Evolutionary conservation across 53 echinoderm and acorn worm species (phyloP), one percentile per base, ranked within the genome.

Genomic region (Apostichopus leukothele): DNA sequence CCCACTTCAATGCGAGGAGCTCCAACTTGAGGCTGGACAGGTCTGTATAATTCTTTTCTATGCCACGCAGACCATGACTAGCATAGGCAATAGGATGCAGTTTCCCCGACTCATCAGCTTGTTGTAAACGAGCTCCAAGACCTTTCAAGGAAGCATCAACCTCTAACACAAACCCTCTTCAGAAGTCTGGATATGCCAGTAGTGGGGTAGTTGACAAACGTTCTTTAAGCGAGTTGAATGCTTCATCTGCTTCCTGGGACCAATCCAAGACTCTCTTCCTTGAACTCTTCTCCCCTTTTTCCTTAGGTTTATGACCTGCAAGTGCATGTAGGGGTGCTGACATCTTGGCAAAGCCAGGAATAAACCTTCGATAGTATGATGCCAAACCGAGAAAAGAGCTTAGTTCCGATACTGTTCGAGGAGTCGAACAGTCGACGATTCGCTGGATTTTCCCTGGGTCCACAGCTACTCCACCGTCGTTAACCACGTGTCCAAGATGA

Each of bases 401-500:
- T 1, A 93, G 25, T 53, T 93, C 91, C 14, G 73, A 9, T 1
- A 9, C 76, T 79, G 16, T 91, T 22, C 74, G 81, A 4, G 87
- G 91, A 7, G 51, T 61, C 14, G 93, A 89, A 91, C 91, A 93
- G 0, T 51, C 27, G 12, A 14, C 51, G 3, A 93, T 67, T 71
- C 81, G n/a, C 27, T 79, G 60, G 8, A 91, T 84, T 27, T 93
- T 93, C 5, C 52, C 93, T 23, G 50, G 61, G 50, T 93, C 89
- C 0, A 91, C 88, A 19, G 86, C 16, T 18, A 93, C 55, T 2
- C 93, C 93, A 50, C 71, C 67, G 14, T 14, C 60, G 19, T 87
- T 67, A 10, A 93, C 90, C 4, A 91, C 71, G 55, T 93, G 91
- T 10, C 93, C 93, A 0, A 93, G 91, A 22, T 93, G 89, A 5